Conservation (phyloP, 1,140 invertebrate species). For the Ostrea denselamellosa region DNA sequence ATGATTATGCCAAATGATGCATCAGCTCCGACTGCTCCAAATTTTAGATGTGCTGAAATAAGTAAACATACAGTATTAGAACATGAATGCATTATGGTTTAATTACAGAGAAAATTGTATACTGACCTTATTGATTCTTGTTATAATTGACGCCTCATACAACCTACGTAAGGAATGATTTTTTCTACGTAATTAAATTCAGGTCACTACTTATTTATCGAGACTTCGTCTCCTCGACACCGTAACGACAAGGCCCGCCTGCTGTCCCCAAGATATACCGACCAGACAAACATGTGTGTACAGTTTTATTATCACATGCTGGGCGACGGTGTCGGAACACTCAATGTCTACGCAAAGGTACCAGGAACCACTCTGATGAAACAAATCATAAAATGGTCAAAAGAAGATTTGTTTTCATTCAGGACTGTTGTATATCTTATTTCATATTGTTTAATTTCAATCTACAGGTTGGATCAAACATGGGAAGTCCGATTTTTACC, state of each 20-base stretch:
- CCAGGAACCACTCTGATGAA: not conserved
- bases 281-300: slow-evolving; percentile 73
- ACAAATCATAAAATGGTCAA: not conserved
- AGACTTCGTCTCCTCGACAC: slow-evolving; percentile 67
- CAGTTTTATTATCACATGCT: slow-evolving; percentile 89
- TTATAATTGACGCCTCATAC: too few relatives aligned
- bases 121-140: too few relatives aligned
- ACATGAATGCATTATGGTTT: too few relatives aligned
- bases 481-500: slow-evolving; percentile 65
- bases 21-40: too few relatives aligned
- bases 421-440: not conserved
- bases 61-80: too few relatives aligned
- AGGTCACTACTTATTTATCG: slow-evolving; percentile 75
- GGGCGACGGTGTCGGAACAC: slow-evolving; percentile 78
- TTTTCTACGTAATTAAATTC: not conserved
- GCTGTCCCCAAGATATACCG: slow-evolving; percentile 62
- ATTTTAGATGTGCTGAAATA: too few relatives aligned
- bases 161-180: too few relatives aligned
- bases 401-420: not conserved
- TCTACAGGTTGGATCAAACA: slow-evolving; percentile 54
- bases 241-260: slow-evolving; percentile 66
- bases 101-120: too few relatives aligned
- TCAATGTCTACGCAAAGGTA: slow-evolving; percentile 70
- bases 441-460: not conserved
- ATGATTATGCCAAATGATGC: too few relatives aligned